Base-by-base conservation (phyloP, 1,140 invertebrate genomes). In the Cepaea nemoralis region DNA sequence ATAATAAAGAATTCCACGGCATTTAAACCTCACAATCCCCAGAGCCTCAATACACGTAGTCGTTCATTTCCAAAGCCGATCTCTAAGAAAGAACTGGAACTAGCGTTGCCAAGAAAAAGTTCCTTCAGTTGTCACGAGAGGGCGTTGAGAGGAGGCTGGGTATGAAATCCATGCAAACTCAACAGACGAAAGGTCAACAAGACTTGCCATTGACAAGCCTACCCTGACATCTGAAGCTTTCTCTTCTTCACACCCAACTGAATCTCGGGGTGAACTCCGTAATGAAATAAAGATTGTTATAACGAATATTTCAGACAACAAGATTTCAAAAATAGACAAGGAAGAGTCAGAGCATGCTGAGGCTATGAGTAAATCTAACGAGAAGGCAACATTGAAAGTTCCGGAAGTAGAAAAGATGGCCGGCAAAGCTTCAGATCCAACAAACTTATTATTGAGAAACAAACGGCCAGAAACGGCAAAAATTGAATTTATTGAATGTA, bases 101-200 rank as follows among this genome's bases (percentile, higher is more conserved):
- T 82, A 24, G 86, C 87, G 48, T 74, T 89, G n/a, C 88, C 88
- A 14, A 74, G 84, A 67, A 85, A 83, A 69, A 85, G 83, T 80
- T 84, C 83, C 78, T 89, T 88, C 73, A 84, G 78, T 82, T 86
- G 85, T 78, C 88, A 89, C 59, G 86, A 87, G 59, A 87, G 86
- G 42, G 83, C 86, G 0, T 74, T 87, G 71, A 85, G n/a, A 81
- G 78, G 86, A 86, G 16, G 86, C 87, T n/a, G 89, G 87, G 0
- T 84, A 80, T 19, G 84, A 87, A 66, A 70, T 70, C 12, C 83
- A 86, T 2, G 74, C 16, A 27, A 2, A 27, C 6, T 31, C 2
- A 63, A 3, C 27, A 31, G 59, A 63, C n/a, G 16, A 6, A 10
- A 16, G 24, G 69, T 66, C 19, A 14, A 69, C 27, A 59, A 59